A percentile compares a stretch with the other conserved stretches of the same genome.
phyloP scores from a whole-genome alignment of 2,113 vertebrate genomes.

The Serilophus lunatus region DNA sequence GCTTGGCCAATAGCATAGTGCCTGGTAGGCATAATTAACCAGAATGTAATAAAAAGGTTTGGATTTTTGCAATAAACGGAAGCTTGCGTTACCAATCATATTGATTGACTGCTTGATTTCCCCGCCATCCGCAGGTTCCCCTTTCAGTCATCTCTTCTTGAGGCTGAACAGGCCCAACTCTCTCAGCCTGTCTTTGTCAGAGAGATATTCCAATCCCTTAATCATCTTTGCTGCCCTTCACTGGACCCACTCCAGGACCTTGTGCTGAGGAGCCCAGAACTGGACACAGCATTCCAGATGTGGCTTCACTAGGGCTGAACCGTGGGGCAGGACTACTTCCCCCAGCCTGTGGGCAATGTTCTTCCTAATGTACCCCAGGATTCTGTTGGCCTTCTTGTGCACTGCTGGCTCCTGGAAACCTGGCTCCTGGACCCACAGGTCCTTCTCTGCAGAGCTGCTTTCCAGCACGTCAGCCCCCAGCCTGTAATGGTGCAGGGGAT shows the following conservation, averaged over 20 bases:
- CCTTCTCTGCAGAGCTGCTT: neutral
- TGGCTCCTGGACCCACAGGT: neutral
- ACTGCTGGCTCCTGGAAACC: neutral
- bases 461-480: neutral
- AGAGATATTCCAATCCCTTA: neutral
- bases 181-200: neutral
- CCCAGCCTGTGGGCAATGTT: neutral
- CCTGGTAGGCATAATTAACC: too few relatives aligned
- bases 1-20: too few relatives aligned
- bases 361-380: neutral
- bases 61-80: too few relatives aligned
- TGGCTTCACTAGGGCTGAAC: neutral
- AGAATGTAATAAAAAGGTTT: too few relatives aligned
- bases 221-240: accelerated
- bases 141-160: neutral
- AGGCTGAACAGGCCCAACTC: neutral
- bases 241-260: neutral
- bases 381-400: accelerated
- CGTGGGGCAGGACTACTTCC: neutral
- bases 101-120: too few relatives aligned
- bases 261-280: neutral
- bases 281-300: neutral
- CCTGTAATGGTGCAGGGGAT: neutral
- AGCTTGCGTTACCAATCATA: too few relatives aligned
- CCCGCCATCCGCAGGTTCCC: too few relatives aligned